phyloP scores from a whole-genome alignment of 2,888 invertebrate genomes.

The Sipha maydis region DNA sequence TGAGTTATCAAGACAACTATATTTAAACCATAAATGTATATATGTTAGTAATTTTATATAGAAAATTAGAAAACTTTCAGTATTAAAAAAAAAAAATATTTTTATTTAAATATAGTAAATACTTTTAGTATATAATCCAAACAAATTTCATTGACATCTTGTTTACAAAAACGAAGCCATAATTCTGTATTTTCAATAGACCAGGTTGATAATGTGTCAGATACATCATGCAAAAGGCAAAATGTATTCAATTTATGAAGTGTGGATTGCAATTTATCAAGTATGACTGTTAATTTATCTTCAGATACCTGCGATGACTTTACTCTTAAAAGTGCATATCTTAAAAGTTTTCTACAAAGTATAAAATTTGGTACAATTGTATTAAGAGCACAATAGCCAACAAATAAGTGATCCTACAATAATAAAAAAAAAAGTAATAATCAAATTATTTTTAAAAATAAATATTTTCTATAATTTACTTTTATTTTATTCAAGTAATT shows the following conservation, averaged over 20 bases:
- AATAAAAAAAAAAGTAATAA: background rate
- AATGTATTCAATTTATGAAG: slow-evolving; percentile 58
- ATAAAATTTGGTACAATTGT: slow-evolving; percentile 67
- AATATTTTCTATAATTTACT: slow-evolving; percentile 55
- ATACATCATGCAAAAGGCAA: slow-evolving; percentile 39
- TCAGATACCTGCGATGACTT: slow-evolving; percentile 63
- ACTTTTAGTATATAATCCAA: slow-evolving; percentile 46
- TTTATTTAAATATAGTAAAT: background rate
- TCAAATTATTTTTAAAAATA: slow-evolving; percentile 4
- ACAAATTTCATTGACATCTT: slow-evolving; percentile 41
- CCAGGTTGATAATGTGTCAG: slow-evolving; percentile 23
- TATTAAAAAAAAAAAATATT: slow-evolving; percentile 28
- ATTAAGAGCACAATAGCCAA: slow-evolving; percentile 69
- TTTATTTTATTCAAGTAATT: slow-evolving; percentile 68
- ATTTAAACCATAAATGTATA: background rate
- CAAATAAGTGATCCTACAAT: slow-evolving; percentile 67
- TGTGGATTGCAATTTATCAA: slow-evolving; percentile 44
- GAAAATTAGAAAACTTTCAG: background rate
- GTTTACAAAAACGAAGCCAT: slow-evolving; percentile 55
- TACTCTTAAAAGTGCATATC: slow-evolving; percentile 66
- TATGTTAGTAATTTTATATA: too few species aligned
- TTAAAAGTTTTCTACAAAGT: slow-evolving; percentile 66
- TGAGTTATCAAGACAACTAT: background rate
- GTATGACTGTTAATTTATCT: background rate
- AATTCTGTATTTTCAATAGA: slow-evolving; percentile 57